Base-by-base conservation (phyloP, 2,113 vertebrate species). In the Stomatorhinus ivindoensis region DNA sequence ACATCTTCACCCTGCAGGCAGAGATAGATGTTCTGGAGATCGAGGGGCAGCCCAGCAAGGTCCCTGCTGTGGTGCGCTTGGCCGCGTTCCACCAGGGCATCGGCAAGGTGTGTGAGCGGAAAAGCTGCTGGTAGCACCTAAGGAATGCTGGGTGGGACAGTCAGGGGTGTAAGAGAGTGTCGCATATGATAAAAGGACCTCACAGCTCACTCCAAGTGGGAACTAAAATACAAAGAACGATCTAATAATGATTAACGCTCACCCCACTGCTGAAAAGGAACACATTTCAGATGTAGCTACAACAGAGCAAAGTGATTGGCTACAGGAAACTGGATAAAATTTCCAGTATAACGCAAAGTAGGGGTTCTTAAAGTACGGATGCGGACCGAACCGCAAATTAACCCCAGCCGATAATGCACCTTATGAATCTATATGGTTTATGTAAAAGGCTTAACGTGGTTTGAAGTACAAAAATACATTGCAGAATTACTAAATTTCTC, bases 1-100 rank as follows among this genome's bases (percentile, higher is more conserved):
- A 97, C 90, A 93, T 96, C 91, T 97, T 97, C 94, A 97, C 96
- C 88, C 94, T 97, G 84, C 96, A 97, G 93, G 96, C 96, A 58
- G 94, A 95, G 92, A 95, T 93, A 8, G 93, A 91, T 53, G 91
- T 86, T 90, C 91, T 95, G 39, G 91, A 92, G 88, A 89, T 87
- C 88, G 90, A 93, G 8, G n/a, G 91, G 46, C 89, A 89, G 90
- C 86, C 92, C 91, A 89, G 31, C 55, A 92, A 93, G 39, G 93
- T 95, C 82, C 94, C 96, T 4, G 94, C 91, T 55, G 89, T 97
- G 90, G 92, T 92, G 42, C 95, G 96, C 90, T 87, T 97, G 91
- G 96, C 95, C 65, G 96, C 96, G 53, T 96, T 96, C 92, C 92
- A 96, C 91, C 96, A 97, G 92, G 94, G 94, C 90, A 94, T 95